Conservation (phyloP, 2,797 vertebrate species). For the Galaxias olidus region DNA sequence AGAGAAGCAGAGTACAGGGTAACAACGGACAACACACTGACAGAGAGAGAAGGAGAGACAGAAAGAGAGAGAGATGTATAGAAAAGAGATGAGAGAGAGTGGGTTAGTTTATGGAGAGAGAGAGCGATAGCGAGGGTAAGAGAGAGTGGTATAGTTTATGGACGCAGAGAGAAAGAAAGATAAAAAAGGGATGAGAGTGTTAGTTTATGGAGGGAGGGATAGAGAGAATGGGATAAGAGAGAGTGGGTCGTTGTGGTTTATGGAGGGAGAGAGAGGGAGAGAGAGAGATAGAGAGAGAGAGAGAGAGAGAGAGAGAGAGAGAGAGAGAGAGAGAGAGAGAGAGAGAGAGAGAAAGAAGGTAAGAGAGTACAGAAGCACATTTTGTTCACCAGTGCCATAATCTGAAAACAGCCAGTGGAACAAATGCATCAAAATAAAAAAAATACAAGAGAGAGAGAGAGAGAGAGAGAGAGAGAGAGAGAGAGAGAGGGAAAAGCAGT, state of each 20-base stretch:
- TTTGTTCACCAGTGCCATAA: too few species aligned
- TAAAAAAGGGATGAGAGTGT: not conserved
- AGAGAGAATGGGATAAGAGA: too few species aligned
- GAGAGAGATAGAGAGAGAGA: not conserved
- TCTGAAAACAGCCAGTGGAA: too few species aligned
- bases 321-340: constrained; percentile 2
- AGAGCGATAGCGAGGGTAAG: not conserved
- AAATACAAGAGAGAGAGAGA: too few species aligned
- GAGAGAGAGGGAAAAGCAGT: too few species aligned
- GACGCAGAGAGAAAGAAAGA: not conserved
- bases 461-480: too few species aligned
- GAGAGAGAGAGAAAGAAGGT: not conserved
- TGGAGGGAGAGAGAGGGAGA: not conserved
- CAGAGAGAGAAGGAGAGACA: not conserved
- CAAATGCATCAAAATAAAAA: too few species aligned
- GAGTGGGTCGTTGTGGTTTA: too few species aligned
- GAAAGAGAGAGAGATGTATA: not conserved
- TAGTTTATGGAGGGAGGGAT: too few species aligned
- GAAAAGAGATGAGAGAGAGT: not conserved
- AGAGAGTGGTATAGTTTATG: not conserved
- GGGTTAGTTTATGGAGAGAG: not conserved
- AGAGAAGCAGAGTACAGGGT: not conserved
- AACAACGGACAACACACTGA: not conserved
- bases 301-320: not conserved
- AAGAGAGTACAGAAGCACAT: too few species aligned